These are phyloP conservation scores for Tenthredo distinguenda DNA, from an alignment of 2,888 invertebrate genomes.

Conservation along the genomic window DNA sequence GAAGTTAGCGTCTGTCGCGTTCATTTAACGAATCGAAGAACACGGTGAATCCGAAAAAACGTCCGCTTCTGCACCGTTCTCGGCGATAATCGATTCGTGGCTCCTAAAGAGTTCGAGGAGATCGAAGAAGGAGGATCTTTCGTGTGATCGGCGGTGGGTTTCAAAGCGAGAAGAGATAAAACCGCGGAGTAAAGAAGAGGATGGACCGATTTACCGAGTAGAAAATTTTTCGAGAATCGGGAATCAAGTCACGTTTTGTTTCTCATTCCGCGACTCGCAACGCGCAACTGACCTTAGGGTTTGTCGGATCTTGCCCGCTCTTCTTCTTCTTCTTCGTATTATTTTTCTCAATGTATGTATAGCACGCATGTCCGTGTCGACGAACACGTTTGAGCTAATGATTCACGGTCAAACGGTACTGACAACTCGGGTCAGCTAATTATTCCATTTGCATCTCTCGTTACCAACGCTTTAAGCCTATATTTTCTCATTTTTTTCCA, in stretches of 20 bases:
- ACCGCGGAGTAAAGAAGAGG: not conserved
- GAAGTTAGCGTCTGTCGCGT: not conserved
- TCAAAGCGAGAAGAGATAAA: not conserved
- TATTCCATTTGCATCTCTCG: slow-evolving; percentile 42
- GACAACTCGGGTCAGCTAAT: slow-evolving; percentile 41
- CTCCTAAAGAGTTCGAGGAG: not conserved
- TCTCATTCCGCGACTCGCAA: slow-evolving; percentile 39
- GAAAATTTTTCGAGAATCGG: not conserved
- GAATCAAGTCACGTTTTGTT: slow-evolving; percentile 42
- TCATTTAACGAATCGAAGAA: not conserved
- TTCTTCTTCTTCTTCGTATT: not conserved
- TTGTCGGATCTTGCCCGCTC: slow-evolving; percentile 14
- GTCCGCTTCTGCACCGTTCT: not conserved
- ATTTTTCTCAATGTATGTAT: not conserved
- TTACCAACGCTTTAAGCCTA: not conserved
- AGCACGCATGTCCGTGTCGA: not conserved
- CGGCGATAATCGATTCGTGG: no score
- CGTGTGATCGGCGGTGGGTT: not conserved
- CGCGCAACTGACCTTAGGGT: slow-evolving; percentile 36
- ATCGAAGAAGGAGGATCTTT: not conserved
- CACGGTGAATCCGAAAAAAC: not conserved
- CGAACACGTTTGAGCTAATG: not conserved
- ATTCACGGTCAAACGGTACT: slow-evolving; percentile 38
- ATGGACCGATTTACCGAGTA: not conserved
- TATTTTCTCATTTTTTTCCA: not conserved